A percentile compares a stretch with the other conserved stretches of the same genome.
Conservation (phyloP, 2,113 vertebrate genomes). For the Hucho hucho region DNA sequence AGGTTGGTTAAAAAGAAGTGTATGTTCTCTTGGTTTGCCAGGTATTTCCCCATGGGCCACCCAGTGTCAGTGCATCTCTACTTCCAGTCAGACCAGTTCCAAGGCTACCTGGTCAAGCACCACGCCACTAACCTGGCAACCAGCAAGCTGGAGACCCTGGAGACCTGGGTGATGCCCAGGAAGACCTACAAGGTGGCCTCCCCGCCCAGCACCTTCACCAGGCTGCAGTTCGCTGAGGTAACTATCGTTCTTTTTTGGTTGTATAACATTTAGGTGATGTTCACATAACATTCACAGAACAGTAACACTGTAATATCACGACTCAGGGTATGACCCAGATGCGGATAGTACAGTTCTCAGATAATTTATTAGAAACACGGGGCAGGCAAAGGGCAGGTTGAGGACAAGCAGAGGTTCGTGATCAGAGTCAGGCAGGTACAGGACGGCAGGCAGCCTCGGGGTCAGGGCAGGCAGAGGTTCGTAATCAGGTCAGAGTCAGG, state of each 20-base stretch:
- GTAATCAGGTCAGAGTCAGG: too few relatives aligned
- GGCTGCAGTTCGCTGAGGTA: slow-evolving; percentile 93
- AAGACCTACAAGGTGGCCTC: slow-evolving; percentile 88
- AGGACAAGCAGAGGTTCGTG: too few relatives aligned
- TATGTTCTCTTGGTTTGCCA: slow-evolving; percentile 55
- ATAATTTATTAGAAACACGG: too few relatives aligned
- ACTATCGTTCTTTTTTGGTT: slow-evolving; percentile 1
- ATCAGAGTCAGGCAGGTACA: too few relatives aligned
- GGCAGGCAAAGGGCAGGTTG: too few relatives aligned
- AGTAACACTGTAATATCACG: neutral
- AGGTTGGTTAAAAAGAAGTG: too few relatives aligned
- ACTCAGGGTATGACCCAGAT: too few relatives aligned
- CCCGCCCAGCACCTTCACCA: slow-evolving; percentile 84
- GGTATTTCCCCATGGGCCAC: slow-evolving; percentile 94
- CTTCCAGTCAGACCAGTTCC: slow-evolving; percentile 95
- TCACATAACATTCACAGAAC: slow-evolving; percentile 1
- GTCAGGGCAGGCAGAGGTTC: too few relatives aligned
- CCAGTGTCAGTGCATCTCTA: slow-evolving; percentile 92
- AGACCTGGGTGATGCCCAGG: slow-evolving; percentile 94
- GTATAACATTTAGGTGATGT: slow-evolving; percentile 27
- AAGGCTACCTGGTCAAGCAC: slow-evolving; percentile 93
- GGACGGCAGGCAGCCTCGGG: too few relatives aligned
- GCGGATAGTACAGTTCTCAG: too few relatives aligned
- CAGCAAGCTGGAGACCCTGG: slow-evolving; percentile 93
- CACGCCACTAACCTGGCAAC: slow-evolving; percentile 94